These are phyloP conservation scores for Epinotia brunnichana DNA, from an alignment of 2,888 invertebrate species.

Conservation along the genomic window DNA sequence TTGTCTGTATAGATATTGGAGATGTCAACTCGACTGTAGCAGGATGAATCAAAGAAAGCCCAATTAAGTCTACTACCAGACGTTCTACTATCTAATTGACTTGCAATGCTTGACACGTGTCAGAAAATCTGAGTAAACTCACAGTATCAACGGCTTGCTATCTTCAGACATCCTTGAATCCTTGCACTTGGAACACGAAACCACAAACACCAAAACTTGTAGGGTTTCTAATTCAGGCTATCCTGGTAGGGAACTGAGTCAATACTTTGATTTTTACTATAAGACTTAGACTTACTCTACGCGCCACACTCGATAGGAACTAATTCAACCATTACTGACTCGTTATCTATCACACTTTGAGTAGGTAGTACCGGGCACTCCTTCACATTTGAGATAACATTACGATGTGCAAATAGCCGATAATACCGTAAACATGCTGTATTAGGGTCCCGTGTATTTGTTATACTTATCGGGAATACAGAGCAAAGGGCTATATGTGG, in stretches of 20 bases:
- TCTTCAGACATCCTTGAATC: slow-evolving; percentile 61
- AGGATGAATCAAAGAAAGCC: no score
- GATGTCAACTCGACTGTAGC: no score
- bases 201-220: background rate
- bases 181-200: slow-evolving; percentile 12
- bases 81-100: background rate
- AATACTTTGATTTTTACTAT: slow-evolving; percentile 9
- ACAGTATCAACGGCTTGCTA: slow-evolving; percentile 67
- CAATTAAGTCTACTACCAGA: background rate
- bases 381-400: slow-evolving; percentile 55
- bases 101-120: slow-evolving; percentile 1
- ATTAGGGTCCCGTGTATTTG: slow-evolving; percentile 33
- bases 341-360: slow-evolving; percentile 34
- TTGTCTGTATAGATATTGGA: no score
- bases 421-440: slow-evolving; percentile 44
- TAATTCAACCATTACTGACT: slow-evolving; percentile 41
- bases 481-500: background rate
- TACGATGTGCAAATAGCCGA: slow-evolving; percentile 55
- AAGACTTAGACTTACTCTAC: slow-evolving; percentile 9
- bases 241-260: background rate
- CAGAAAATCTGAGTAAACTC: slow-evolving; percentile 53
- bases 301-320: slow-evolving; percentile 24
- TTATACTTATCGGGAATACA: background rate
- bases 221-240: background rate
- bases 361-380: slow-evolving; percentile 49